Base-by-base conservation (phyloP, 2,797 vertebrate genomes). In the Sebastes hopkinsi region DNA sequence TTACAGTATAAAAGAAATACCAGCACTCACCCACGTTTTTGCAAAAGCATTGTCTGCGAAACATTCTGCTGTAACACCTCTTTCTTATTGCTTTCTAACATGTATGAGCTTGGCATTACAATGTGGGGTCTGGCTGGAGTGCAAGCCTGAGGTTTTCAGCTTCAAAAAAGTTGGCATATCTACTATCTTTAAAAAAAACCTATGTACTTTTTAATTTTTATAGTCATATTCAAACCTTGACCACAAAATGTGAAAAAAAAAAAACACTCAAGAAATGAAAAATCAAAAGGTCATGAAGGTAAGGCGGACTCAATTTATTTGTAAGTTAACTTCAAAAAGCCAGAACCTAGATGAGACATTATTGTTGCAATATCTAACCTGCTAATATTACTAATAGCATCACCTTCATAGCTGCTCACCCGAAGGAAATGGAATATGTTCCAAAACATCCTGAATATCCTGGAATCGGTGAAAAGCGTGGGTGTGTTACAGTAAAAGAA, bases 1-100 rank as follows among this genome's bases (percentile, higher is more conserved):
- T 14, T 46, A 25, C 67, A 75, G 25, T 6, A 22, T 10, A 38
- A 75, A 67, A 55, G 13, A 68, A 75, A 68, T 36, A 25, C 4
- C 18, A 54, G 34, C n/a, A 8, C 22, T 71, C 32, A 70, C 8
- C 16, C 22, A 56, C 16, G 2, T 64, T 67, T 85, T 36, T 7
- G 12, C 32, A 38, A 69, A 72, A 64, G 3, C 9, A 23, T 58
- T 36, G 68, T 60, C 67, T 75, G 76, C 3, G 0, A n/a, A 58
- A 46, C 29, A 20, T 58, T 80, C 66, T 52, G 30, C 71, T 29
- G 12, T 25, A 54, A 59, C 9, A 38, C 29, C 29, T 59, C 56
- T 61, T n/a, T 75, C 14, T 60, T 36, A 16, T 14, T 68, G 36
- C 55, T 76, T 83, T 76, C 32, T 65, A 62, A 54, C 34, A 70